These are phyloP conservation scores for Prinia subflava DNA, from an alignment of 2,113 vertebrate species.

Conservation along the genomic window DNA sequence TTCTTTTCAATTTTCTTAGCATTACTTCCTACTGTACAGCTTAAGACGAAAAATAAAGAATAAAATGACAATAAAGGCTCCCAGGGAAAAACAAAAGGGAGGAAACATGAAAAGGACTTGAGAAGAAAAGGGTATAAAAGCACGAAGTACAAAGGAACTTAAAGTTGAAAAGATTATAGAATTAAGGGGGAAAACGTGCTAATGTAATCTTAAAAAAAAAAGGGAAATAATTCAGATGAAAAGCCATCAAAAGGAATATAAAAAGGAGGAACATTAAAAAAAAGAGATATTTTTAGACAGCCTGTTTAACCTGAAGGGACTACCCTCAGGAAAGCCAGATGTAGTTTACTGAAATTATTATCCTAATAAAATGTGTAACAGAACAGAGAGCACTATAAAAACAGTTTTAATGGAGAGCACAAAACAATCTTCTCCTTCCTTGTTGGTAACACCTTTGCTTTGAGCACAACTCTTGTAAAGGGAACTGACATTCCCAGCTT, in stretches of 20 bases:
- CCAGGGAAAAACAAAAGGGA: slow-evolving; percentile 68
- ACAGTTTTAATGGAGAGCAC: slow-evolving; percentile 25
- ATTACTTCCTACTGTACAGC: slow-evolving; percentile 54
- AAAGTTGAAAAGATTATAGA: slow-evolving; percentile 65
- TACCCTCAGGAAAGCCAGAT: slow-evolving; percentile 52
- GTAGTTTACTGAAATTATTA: slow-evolving; percentile 60
- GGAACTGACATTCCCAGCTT: background rate
- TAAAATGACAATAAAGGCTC: slow-evolving; percentile 65
- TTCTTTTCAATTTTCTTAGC: slow-evolving; percentile 52
- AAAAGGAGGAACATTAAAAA: slow-evolving; percentile 37
- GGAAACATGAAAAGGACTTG: slow-evolving; percentile 67
- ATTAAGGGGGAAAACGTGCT: slow-evolving; percentile 61
- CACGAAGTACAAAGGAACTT: slow-evolving; percentile 53
- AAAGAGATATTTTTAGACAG: slow-evolving; percentile 26
- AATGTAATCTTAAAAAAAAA: slow-evolving; percentile 57
- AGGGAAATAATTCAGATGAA: slow-evolving; percentile 52
- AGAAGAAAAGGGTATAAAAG: slow-evolving; percentile 69
- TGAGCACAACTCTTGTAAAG: background rate
- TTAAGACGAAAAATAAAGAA: slow-evolving; percentile 62
- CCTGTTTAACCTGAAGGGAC: slow-evolving; percentile 54
- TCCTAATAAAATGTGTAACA: slow-evolving; percentile 57
- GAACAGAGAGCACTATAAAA: slow-evolving; percentile 39
- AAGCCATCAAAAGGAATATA: slow-evolving; percentile 50
- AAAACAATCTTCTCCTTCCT: background rate
- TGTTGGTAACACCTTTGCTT: slow-evolving; percentile 11